Percentiles rank a stretch among this genome's conserved stretches.
phyloP scores from a whole-genome alignment of 2,113 vertebrate genomes.

The Sialia sialis region DNA sequence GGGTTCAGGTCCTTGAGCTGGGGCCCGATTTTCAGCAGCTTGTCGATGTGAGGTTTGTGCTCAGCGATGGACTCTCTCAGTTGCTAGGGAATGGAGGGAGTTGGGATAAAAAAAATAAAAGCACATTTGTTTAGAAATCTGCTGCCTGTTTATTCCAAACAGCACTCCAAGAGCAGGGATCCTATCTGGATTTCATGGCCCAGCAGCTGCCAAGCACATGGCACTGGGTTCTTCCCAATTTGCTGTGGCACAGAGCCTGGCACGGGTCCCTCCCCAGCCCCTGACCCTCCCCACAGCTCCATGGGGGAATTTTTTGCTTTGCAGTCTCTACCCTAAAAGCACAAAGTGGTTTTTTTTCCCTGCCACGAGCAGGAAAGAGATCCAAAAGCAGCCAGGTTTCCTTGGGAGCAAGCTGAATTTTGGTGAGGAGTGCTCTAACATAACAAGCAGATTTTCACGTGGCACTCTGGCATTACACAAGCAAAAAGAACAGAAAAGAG shows the following conservation, averaged over 20 bases:
- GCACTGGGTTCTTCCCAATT: not conserved
- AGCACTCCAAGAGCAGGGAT: not conserved
- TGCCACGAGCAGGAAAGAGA: not conserved
- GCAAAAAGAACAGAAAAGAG: not conserved
- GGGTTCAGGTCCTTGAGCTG: slow-evolving; percentile 89
- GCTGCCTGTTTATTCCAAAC: not conserved
- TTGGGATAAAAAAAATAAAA: not conserved
- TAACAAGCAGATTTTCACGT: fast-evolving
- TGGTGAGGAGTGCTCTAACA: fast-evolving
- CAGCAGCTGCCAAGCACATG: not conserved
- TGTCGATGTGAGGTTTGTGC: slow-evolving; percentile 98
- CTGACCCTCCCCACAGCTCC: not conserved
- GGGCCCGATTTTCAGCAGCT: slow-evolving; percentile 95
- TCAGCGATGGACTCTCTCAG: slow-evolving; percentile 93
- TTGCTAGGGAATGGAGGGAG: slow-evolving; percentile 72
- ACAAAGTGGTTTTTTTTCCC: not conserved
- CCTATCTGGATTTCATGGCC: not conserved
- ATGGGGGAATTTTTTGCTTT: not conserved
- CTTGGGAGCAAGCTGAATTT: not conserved
- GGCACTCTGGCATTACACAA: fast-evolving
- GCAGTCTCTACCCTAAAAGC: slow-evolving; percentile 2
- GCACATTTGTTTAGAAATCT: not conserved
- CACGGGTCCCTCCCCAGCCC: not conserved
- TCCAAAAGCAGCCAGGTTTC: not conserved
- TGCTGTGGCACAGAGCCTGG: not conserved